Conservation (phyloP, 1,140 invertebrate species). For the Drosophila sulfurigaster region DNA sequence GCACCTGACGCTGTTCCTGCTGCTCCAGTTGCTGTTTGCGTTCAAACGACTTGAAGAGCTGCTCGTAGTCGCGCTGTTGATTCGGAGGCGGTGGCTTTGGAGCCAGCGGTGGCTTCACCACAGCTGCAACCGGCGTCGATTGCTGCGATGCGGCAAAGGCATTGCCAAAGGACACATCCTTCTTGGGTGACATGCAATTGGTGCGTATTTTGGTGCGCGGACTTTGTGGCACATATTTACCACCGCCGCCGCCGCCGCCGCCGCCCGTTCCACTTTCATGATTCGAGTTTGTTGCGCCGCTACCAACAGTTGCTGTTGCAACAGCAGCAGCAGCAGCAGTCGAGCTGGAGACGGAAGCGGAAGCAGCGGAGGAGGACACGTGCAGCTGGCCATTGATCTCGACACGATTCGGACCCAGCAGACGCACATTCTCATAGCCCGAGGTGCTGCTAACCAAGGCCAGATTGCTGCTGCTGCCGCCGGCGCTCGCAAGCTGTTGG, state of each 20-base stretch:
- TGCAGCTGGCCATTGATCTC: slow-evolving; percentile 79
- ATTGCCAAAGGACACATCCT: slow-evolving; percentile 67
- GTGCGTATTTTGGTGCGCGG: slow-evolving; percentile 84
- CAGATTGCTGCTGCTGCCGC: slow-evolving; percentile 60
- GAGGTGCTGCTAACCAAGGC: slow-evolving; percentile 59
- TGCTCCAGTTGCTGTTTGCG: slow-evolving; percentile 77
- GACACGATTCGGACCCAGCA: slow-evolving; percentile 76
- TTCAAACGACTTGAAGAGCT: slow-evolving; percentile 82
- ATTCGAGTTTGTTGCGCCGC: slow-evolving; percentile 44
- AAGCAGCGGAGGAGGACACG: slow-evolving; percentile 36
- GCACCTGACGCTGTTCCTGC: slow-evolving; percentile 47
- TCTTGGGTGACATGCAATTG: slow-evolving; percentile 83
- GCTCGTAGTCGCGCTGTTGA: slow-evolving; percentile 79
- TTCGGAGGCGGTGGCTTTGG: slow-evolving; percentile 62
- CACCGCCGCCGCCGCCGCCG: neutral
- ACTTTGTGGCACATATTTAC: slow-evolving; percentile 82
- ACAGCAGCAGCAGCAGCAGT: neutral
- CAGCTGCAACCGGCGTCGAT: slow-evolving; percentile 8
- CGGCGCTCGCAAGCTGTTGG: slow-evolving; percentile 60
- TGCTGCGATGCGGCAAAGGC: slow-evolving; percentile 50
- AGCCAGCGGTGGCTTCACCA: slow-evolving; percentile 59
- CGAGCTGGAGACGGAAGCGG: neutral
- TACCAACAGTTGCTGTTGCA: neutral
- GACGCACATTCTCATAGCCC: slow-evolving; percentile 83
- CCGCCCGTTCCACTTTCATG: slow-evolving; percentile 63